Evolutionary conservation across 2,797 vertebrate genomes (phyloP), one percentile per base, ranked within the genome.

Genomic region (Sebastes taczanowskii): DNA sequence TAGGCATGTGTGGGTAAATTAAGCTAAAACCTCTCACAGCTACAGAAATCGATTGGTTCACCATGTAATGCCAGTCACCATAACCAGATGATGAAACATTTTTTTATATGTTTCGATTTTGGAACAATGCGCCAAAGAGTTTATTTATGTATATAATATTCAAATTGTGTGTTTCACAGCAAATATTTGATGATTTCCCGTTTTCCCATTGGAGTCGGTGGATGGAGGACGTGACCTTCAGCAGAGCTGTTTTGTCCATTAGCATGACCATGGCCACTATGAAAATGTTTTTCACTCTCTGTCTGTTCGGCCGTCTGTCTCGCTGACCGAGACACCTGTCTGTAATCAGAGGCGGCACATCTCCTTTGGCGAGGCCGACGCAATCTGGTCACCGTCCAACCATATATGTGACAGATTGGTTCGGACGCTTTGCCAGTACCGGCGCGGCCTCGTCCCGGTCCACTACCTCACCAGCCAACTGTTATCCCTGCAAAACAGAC

Each of bases 301-400:
- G 35, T 81, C 81, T 72, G 65, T 52, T 80, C 49, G 6, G 22
- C 75, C 66, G 69, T 86, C 83, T 83, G 78, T 71, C 84, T 64
- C 35, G 8, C 68, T 71, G 74, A 86, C 64, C 3, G 22, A 62
- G 78, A 88, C 87, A 79, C 80, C 83, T 83, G 83, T 81, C 84
- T 79, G 70, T 49, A 73, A 81, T 90, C 71, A 83, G 61, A 68
- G 23, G 71, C 67, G 53, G 68, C 69, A 38, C 78, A 49, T 90
- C 80, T 76, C 46, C 46, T 69, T 71, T 91, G 83, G 79, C 85
- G 80, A 82, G 59, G 55, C 49, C 1, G 27, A n/a, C 46, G 23
- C 66, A 34, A 22, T 66, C 72, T 86, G 88, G 84, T 86, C 63
- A 29, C 53, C 22, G 34, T 81, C 82, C 86, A 88, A 75, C 22